These are phyloP conservation scores for Drosophila funebris DNA, from an alignment of 1,140 invertebrate species.

Conservation along the genomic window DNA sequence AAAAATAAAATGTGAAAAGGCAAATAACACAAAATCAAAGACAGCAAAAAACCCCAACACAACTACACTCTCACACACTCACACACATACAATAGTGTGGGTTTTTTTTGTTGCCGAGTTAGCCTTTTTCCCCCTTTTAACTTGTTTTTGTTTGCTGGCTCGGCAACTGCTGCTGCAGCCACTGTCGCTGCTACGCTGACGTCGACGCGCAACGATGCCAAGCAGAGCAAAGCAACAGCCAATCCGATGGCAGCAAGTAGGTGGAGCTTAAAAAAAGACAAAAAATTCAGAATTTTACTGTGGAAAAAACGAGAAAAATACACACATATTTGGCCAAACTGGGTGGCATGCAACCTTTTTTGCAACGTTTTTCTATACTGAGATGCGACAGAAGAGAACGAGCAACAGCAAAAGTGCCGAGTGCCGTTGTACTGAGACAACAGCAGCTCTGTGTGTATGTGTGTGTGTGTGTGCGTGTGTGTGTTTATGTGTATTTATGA, in stretches of 20 bases:
- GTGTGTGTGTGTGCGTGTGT: not conserved
- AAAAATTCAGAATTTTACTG: conserved; percentile 68
- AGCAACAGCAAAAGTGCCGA: conserved; percentile 15
- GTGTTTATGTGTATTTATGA: conserved; percentile 17
- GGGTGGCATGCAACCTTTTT: conserved; percentile 26
- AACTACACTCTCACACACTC: conserved; percentile 22
- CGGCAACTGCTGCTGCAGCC: conserved; percentile 43
- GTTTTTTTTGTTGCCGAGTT: conserved; percentile 68
- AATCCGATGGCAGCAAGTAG: conserved; percentile 80
- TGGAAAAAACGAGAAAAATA: conserved; percentile 70
- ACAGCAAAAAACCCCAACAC: conserved; percentile 53
- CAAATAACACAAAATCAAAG: conserved; percentile 79
- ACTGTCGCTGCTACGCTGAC: conserved; percentile 31
- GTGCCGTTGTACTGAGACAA: conserved; percentile 20
- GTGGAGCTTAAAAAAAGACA: conserved; percentile 83
- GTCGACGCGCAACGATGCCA: conserved; percentile 27
- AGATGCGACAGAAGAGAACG: not conserved
- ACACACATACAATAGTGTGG: conserved; percentile 16
- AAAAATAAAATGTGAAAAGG: conserved; percentile 82
- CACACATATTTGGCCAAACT: conserved; percentile 43
- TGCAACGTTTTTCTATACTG: conserved; percentile 75
- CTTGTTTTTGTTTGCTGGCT: conserved; percentile 58
- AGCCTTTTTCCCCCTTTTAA: conserved; percentile 78
- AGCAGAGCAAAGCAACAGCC: conserved; percentile 58
- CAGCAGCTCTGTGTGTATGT: conserved; percentile 9